Evolutionary conservation across 2,113 vertebrate species (phyloP).

Genomic region (Megalops atlanticus): DNA sequence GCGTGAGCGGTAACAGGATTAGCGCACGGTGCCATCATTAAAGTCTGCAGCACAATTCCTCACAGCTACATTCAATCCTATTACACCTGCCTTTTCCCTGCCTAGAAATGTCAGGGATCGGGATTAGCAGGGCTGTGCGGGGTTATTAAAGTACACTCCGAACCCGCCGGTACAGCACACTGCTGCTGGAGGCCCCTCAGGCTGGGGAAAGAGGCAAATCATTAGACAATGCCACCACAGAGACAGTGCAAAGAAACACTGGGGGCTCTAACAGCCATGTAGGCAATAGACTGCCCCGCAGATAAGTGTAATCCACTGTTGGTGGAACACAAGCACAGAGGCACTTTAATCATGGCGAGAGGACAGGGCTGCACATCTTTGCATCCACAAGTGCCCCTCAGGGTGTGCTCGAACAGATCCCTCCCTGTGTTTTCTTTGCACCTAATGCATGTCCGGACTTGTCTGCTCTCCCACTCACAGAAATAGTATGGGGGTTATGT

Average conservation of each 20-base stretch:
- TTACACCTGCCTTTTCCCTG: conserved; percentile 16
- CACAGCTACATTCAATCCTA: conserved; percentile 22
- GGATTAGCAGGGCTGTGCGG: neutral
- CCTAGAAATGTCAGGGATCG: conserved; percentile 1
- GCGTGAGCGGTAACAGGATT: conserved; percentile 28
- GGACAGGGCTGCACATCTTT: neutral
- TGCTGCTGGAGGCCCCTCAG: neutral
- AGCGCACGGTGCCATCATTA: conserved; percentile 9
- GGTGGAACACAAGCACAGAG: neutral
- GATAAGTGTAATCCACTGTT: neutral
- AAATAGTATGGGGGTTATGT: neutral
- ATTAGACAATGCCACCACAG: neutral
- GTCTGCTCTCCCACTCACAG: neutral
- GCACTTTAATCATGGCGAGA: neutral
- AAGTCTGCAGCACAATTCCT: conserved; percentile 6
- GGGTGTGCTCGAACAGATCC: neutral
- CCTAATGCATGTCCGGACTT: neutral
- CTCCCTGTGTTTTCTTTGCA: neutral
- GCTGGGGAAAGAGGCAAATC: neutral
- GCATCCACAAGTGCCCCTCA: neutral
- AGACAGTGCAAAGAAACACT: too few relatives aligned
- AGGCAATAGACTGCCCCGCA: neutral
- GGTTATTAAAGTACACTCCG: too few relatives aligned
- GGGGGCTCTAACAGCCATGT: neutral
- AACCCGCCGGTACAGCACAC: too few relatives aligned